Base-by-base conservation (phyloP, 2,888 invertebrate species). In the Platerodrilus igneus region DNA sequence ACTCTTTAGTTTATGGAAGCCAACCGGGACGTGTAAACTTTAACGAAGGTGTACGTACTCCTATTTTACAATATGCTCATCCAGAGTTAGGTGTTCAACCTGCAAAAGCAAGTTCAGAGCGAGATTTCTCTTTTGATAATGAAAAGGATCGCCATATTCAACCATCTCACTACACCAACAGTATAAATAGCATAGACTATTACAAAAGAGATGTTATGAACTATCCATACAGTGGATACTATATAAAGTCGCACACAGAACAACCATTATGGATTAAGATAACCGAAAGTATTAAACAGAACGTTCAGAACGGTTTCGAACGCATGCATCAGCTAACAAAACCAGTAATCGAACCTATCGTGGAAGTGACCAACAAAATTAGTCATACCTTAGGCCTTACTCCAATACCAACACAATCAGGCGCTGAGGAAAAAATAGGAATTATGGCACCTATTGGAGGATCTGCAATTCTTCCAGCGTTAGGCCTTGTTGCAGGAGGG, bases 401-500 rank as follows among this genome's bases (percentile, higher is more conserved):
- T 5, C 69, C 67, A 0, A 63, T 70, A 1, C 36, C 53, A 7
- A 63, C 70, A 2, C 69, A 73, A 0, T 75, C 77, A 55, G 80
- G 83, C 42, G 70, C 73, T 0, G 75, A 77, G 55, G 81, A 83
- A 43, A 84, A 84, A 62, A 73, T 84, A 5, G 83, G 82, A 2
- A 74, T 73, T 5, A 69, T 73, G 1, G 59, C 76, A 4, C 76
- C 79, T 1, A 70, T 71, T 4, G 72, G 73, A 2, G 68, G 72
- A 9, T 76, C 79, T 0, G 82, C 81, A 0, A 77, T 86, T 59
- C 66, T 86, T 2, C 86, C 86, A 10, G 86, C 86, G 0, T 67
- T 86, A 13, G 84, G 87, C 3, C 66, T 86, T 4, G 81, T 88
- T 56, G 86, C 86, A 6, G 86, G 86, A n/a, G 86, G 87, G 8